Conservation (phyloP, 2,888 invertebrate genomes). For the Petrolisthes cinctipes region DNA sequence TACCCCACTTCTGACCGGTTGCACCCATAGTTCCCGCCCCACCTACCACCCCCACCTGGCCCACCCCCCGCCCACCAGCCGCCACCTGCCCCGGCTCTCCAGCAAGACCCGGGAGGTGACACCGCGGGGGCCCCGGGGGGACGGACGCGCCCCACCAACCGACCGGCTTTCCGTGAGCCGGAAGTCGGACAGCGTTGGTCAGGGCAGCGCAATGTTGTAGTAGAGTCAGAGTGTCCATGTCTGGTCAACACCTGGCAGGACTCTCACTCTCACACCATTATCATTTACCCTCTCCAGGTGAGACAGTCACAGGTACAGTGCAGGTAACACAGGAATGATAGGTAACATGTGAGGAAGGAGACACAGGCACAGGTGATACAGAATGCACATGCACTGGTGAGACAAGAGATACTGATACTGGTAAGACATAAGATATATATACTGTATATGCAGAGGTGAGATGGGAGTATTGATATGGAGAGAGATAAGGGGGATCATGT, state of each 20-base stretch:
- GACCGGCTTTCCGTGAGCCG: conserved; percentile 1
- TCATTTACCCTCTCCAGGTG: conserved; percentile 64
- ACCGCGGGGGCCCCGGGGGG: conserved; percentile 3
- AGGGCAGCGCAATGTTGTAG: conserved; percentile 66
- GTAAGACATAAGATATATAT: too few relatives aligned
- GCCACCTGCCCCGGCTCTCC: not conserved
- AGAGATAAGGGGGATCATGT: too few relatives aligned
- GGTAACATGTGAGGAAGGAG: not conserved
- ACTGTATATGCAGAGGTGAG: too few relatives aligned
- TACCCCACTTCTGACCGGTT: too few relatives aligned
- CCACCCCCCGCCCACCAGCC: not conserved
- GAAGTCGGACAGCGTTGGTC: conserved; percentile 29
- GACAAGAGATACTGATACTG: too few relatives aligned
- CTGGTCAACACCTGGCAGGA: conserved; percentile 58
- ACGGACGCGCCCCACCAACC: conserved; percentile 4
- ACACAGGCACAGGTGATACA: too few relatives aligned
- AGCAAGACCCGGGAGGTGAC: conserved; percentile 1
- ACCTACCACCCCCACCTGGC: not conserved
- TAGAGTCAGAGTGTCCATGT: conserved; percentile 61
- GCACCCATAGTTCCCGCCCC: too few relatives aligned
- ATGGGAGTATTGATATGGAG: too few relatives aligned
- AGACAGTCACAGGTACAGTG: not conserved
- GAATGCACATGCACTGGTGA: too few relatives aligned
- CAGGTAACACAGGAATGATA: not conserved
- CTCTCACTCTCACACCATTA: conserved; percentile 34